These are phyloP conservation scores for Rosalia funebris DNA, from an alignment of 2,888 invertebrate species.

Conservation along the genomic window DNA sequence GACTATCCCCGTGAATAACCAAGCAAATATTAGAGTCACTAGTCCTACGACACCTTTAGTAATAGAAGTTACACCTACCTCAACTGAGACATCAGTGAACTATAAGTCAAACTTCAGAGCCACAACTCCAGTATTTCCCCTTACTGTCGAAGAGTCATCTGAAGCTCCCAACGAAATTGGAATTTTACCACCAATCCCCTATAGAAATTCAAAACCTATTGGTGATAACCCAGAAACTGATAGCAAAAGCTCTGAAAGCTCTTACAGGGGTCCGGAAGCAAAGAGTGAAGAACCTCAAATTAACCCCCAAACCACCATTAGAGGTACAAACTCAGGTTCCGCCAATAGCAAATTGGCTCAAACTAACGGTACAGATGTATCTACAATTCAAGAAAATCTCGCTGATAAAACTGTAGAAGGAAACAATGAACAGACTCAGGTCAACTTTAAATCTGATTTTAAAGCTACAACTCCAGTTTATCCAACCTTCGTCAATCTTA, in stretches of 20 bases:
- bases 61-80: neutral
- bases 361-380: too few species aligned
- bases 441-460: constrained; percentile 46
- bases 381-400: neutral
- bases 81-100: constrained; percentile 34
- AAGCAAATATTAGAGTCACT: neutral
- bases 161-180: constrained; percentile 47
- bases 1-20: neutral
- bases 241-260: constrained; percentile 2
- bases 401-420: neutral
- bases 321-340: neutral
- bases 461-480: constrained; percentile 53
- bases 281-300: neutral
- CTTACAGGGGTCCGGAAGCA: neutral
- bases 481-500: constrained; percentile 42
- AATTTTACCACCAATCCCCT: constrained; percentile 45
- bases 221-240: neutral
- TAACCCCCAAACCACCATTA: neutral
- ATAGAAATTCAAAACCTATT: neutral
- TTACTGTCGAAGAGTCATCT: constrained; percentile 50
- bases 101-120: constrained; percentile 50
- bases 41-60: neutral
- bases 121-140: constrained; percentile 53
- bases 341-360: too few species aligned
- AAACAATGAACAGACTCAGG: constrained; percentile 5